These are phyloP conservation scores for Chrysaora quinquecirrha DNA, from an alignment of 30 jellyfish, hydroid and myxozoan genomes.

Conservation along the genomic window DNA sequence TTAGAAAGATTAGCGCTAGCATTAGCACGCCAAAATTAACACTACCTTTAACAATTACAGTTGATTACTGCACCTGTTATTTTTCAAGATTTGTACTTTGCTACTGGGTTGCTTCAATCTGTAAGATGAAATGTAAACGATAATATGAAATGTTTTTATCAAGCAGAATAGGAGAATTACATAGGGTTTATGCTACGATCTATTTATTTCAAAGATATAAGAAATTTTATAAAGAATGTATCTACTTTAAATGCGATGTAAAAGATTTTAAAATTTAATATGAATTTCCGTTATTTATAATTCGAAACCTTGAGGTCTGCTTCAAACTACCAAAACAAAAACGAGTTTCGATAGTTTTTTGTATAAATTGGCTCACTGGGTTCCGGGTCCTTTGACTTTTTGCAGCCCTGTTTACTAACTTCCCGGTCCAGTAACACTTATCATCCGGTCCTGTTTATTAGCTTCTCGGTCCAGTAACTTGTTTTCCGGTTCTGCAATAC, in stretches of 20 bases:
- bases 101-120: background rate
- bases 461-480: too few species aligned
- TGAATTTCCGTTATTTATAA: too few species aligned
- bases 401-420: too few species aligned
- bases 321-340: too few species aligned
- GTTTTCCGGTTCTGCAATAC: too few species aligned
- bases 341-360: too few species aligned
- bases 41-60: background rate
- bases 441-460: too few species aligned
- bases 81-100: background rate
- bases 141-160: background rate
- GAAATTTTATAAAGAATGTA: background rate
- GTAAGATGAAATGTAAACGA: background rate
- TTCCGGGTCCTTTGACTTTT: too few species aligned
- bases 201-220: conserved; percentile 2
- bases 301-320: too few species aligned
- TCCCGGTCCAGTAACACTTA: too few species aligned
- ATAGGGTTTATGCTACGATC: conserved; percentile 9
- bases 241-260: background rate
- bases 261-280: background rate
- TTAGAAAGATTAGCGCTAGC: background rate
- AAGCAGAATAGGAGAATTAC: background rate
- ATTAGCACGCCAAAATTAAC: background rate
- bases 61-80: background rate
- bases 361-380: too few species aligned